Conservation (phyloP, 2,113 vertebrate species). For the Grantiella picta region DNA sequence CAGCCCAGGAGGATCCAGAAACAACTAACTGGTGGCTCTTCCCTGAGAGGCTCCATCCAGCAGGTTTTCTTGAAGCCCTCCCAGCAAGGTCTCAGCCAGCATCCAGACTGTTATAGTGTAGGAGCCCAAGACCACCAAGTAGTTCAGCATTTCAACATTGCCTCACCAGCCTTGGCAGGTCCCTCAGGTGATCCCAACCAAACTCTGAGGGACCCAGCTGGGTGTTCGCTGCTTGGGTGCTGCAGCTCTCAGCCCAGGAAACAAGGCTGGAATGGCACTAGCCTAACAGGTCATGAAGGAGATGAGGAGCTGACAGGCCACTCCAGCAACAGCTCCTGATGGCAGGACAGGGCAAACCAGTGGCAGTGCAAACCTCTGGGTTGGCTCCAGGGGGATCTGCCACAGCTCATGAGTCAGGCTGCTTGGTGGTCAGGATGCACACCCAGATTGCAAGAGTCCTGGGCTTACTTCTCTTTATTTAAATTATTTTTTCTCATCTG, state of each 20-base stretch:
- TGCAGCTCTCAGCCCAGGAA: neutral
- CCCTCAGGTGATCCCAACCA: accelerated
- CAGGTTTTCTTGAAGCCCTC: neutral
- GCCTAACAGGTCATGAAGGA: neutral
- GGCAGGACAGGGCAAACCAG: neutral
- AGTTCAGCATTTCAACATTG: neutral
- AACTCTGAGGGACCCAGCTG: neutral
- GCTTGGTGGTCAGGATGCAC: accelerated
- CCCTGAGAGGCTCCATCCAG: neutral
- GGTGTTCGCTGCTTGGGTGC: neutral
- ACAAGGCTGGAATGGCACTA: neutral
- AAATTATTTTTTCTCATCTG: neutral
- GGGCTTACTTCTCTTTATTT: neutral
- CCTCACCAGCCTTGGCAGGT: neutral
- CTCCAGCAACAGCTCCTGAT: neutral
- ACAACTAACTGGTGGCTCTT: accelerated
- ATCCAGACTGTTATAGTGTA: too few relatives aligned
- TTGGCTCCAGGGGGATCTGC: accelerated
- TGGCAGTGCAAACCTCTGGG: neutral
- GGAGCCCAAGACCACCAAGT: neutral
- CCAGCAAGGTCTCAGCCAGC: neutral
- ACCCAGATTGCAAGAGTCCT: neutral
- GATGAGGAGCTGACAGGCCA: accelerated
- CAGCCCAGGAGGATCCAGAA: neutral
- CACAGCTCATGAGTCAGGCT: neutral